Conservation (phyloP, 1,140 invertebrate genomes). For the Maniola jurtina region DNA sequence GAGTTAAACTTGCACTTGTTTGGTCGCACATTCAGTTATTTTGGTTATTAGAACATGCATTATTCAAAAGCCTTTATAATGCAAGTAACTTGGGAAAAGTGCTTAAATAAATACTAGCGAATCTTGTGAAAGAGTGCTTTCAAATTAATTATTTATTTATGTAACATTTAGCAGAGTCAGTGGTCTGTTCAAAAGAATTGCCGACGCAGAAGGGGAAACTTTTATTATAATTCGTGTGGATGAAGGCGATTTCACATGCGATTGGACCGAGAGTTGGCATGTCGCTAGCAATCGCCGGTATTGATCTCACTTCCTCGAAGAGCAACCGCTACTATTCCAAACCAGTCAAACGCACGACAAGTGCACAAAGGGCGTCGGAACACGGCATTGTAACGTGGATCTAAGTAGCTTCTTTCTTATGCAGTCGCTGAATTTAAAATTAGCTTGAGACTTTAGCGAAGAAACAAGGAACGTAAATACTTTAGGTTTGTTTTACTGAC, state of each 20-base stretch:
- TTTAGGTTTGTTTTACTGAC: not conserved
- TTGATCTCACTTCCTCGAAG: conserved; percentile 63
- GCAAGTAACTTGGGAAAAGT: too few species aligned
- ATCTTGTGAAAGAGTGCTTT: too few species aligned
- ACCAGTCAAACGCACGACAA: conserved; percentile 61
- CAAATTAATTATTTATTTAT: too few species aligned
- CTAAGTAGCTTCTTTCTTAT: conserved; percentile 26
- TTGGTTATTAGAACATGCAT: too few species aligned
- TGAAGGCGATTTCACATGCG: conserved; percentile 43
- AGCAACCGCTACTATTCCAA: conserved; percentile 48
- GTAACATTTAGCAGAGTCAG: too few species aligned
- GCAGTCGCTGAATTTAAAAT: conserved; percentile 8
- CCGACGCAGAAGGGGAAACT: not conserved
- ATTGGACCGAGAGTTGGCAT: conserved; percentile 48
- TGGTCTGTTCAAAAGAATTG: not conserved
- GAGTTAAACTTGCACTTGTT: too few species aligned
- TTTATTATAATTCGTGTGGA: conserved; percentile 2
- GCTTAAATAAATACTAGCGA: too few species aligned
- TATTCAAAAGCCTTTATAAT: too few species aligned
- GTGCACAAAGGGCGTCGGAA: conserved; percentile 55
- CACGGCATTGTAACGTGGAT: conserved; percentile 50
- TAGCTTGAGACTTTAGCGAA: not conserved
- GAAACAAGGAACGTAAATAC: not conserved
- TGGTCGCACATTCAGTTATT: too few species aligned
- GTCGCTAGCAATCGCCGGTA: conserved; percentile 48